phyloP scores from a whole-genome alignment of 1,140 invertebrate species.

The Rhynchophorus ferrugineus region DNA sequence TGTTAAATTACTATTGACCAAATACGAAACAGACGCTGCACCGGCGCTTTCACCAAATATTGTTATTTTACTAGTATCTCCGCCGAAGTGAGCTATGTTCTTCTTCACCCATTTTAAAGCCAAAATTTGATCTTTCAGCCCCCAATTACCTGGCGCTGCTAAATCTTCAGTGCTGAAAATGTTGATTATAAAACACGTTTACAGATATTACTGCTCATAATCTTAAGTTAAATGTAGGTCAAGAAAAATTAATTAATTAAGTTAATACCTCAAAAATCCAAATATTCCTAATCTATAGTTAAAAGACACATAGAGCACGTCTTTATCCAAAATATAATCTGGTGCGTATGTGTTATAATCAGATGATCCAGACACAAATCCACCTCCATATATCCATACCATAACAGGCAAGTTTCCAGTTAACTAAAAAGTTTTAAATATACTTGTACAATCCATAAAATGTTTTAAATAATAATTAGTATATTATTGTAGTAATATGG shows the following conservation, averaged over 20 bases:
- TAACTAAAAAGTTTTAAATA: neutral
- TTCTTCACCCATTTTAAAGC: constrained; percentile 2
- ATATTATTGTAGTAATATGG: too few species aligned
- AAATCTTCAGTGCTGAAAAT: neutral
- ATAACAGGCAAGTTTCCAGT: constrained; percentile 21
- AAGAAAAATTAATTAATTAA: neutral
- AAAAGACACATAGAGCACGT: constrained; percentile 46
- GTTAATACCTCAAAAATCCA: constrained; percentile 21
- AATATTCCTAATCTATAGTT: constrained; percentile 45
- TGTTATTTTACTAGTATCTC: constrained; percentile 1
- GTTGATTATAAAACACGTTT: too few species aligned
- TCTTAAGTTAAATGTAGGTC: neutral
- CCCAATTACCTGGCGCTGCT: neutral
- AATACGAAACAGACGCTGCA: neutral
- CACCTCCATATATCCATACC: constrained; percentile 35
- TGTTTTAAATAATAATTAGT: too few species aligned
- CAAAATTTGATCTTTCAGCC: constrained; percentile 5
- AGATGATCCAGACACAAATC: constrained; percentile 20
- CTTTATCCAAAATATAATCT: constrained; percentile 41
- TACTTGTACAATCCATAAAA: too few species aligned
- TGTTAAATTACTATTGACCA: neutral
- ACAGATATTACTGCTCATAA: too few species aligned
- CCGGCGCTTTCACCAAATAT: constrained; percentile 1
- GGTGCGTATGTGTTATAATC: constrained; percentile 29
- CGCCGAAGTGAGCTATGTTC: constrained; percentile 2